Evolutionary conservation across 2,113 vertebrate genomes (phyloP).

Genomic region (Ictalurus punctatus): DNA sequence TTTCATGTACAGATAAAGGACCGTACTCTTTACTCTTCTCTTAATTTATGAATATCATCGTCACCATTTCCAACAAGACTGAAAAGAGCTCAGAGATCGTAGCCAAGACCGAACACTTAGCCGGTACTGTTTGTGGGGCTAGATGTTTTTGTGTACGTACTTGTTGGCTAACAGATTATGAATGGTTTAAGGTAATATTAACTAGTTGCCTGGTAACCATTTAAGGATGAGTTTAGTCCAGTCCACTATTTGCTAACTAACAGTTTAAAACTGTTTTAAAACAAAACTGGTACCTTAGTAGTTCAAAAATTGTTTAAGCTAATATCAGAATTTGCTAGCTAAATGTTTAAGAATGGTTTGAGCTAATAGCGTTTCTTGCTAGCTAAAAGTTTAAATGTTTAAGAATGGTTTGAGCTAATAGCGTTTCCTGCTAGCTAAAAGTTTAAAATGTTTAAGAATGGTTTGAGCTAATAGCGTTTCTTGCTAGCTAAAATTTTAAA

Average conservation of each 20-base stretch:
- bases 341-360: neutral
- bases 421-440: neutral
- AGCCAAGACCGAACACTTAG: neutral
- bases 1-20: neutral
- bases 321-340: neutral
- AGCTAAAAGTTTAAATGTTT: neutral
- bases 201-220: neutral
- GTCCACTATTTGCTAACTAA: neutral
- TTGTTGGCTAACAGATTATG: neutral
- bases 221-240: neutral
- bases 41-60: neutral
- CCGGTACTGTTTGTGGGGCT: neutral
- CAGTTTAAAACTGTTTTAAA: neutral
- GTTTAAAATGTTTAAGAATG: neutral
- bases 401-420: neutral
- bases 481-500: neutral
- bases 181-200: neutral
- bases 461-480: neutral
- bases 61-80: neutral
- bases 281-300: neutral
- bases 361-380: neutral
- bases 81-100: neutral
- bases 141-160: neutral
- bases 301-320: neutral
- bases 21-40: neutral